Evolutionary conservation across 2,113 vertebrate genomes (phyloP).

Genomic region (Apteryx mantelli): DNA sequence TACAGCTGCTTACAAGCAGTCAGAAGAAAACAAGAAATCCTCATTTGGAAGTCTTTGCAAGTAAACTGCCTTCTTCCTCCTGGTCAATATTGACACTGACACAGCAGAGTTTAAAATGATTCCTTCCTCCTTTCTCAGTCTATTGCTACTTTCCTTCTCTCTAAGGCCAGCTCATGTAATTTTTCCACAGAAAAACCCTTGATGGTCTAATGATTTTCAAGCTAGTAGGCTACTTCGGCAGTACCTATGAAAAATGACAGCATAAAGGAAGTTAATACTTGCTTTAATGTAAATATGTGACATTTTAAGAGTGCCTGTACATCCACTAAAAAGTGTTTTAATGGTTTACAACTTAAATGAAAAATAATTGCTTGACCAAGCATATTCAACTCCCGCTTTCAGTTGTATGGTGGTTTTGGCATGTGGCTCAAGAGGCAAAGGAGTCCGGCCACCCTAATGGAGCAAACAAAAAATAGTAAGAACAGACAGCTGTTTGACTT

Average conservation of each 20-base stretch:
- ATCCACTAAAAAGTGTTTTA: neutral
- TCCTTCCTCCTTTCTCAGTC: too few relatives aligned
- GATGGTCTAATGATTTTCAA: neutral
- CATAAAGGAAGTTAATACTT: neutral
- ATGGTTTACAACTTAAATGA: neutral
- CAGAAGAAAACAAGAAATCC: neutral
- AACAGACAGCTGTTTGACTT: neutral
- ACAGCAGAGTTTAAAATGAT: neutral
- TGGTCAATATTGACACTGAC: accelerated
- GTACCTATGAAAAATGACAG: neutral
- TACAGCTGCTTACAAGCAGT: neutral
- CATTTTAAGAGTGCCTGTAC: neutral
- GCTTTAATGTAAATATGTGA: neutral
- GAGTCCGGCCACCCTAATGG: accelerated
- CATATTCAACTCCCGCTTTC: neutral
- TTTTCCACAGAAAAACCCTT: neutral
- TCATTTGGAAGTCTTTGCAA: neutral
- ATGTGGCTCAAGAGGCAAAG: neutral
- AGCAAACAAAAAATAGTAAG: neutral
- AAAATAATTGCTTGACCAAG: neutral
- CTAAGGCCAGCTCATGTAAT: accelerated
- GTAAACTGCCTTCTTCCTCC: neutral
- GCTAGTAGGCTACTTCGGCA: neutral
- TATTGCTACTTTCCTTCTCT: too few relatives aligned
- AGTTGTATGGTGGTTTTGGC: neutral